These are phyloP conservation scores for Nothobranchius kuhntae DNA, from an alignment of 2,113 vertebrate genomes.

Conservation along the genomic window DNA sequence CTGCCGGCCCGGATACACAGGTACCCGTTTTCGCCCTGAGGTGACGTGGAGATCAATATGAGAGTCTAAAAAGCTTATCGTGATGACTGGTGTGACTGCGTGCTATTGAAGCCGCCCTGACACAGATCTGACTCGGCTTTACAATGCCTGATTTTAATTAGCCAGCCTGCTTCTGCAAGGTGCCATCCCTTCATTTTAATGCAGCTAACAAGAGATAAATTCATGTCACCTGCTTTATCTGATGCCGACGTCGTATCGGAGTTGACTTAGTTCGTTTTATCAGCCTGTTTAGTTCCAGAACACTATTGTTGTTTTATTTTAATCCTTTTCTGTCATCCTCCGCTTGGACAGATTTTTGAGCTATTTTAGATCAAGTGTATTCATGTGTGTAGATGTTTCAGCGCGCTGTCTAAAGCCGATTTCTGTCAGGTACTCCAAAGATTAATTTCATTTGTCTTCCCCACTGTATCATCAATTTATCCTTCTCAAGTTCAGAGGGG, in stretches of 20 bases:
- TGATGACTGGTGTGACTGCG: conserved; percentile 39
- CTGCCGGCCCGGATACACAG: conserved; percentile 84
- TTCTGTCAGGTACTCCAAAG: conserved; percentile 75
- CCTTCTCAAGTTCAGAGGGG: conserved; percentile 74
- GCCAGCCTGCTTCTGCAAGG: conserved; percentile 40
- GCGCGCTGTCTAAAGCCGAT: conserved; percentile 52
- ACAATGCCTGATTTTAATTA: conserved; percentile 66
- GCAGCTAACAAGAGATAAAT: conserved; percentile 56
- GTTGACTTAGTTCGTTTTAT: conserved; percentile 53
- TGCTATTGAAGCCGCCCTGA: conserved; percentile 47
- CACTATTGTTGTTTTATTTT: conserved; percentile 59
- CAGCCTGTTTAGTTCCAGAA: conserved; percentile 40
- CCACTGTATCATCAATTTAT: conserved; percentile 82
- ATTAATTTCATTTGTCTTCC: conserved; percentile 84
- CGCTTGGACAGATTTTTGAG: conserved; percentile 56
- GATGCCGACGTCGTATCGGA: conserved; percentile 49
- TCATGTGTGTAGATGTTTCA: conserved; percentile 4
- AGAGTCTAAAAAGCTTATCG: conserved; percentile 72
- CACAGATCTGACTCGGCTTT: conserved; percentile 60
- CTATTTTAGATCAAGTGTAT: conserved; percentile 45
- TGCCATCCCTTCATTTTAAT: conserved; percentile 37
- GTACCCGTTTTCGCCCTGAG: conserved; percentile 69
- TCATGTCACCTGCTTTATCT: conserved; percentile 56
- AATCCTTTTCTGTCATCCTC: conserved; percentile 64
- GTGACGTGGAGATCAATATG: conserved; percentile 74